Conservation (phyloP, 1,140 invertebrate species). For the Meloidogyne exigua region DNA sequence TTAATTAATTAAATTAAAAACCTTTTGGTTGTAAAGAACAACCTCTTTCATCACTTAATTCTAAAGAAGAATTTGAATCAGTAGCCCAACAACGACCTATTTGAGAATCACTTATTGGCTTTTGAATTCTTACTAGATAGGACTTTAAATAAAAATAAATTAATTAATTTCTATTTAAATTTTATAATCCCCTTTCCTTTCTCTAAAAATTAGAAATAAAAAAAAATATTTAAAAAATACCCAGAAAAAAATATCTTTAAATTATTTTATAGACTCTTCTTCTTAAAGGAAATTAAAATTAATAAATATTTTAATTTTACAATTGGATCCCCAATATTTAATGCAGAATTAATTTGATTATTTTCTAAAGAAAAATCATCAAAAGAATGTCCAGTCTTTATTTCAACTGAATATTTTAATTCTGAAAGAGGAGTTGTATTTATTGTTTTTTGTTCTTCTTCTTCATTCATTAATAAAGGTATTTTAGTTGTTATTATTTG, state of each 20-base stretch:
- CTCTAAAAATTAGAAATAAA: too few species aligned
- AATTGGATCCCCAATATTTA: slow-evolving; percentile 61
- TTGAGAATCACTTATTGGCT: slow-evolving; percentile 50
- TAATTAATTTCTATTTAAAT: too few species aligned
- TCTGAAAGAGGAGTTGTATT: slow-evolving; percentile 1
- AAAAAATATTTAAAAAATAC: too few species aligned
- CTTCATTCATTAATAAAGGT: too few species aligned
- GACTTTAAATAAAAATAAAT: too few species aligned
- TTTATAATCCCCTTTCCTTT: too few species aligned
- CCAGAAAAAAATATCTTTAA: too few species aligned
- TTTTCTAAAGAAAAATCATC: background rate
- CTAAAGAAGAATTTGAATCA: slow-evolving; percentile 55
- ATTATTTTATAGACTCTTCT: too few species aligned
- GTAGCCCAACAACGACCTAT: slow-evolving; percentile 62
- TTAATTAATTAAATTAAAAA: background rate
- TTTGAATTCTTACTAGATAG: slow-evolving; percentile 58
- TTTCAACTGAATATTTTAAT: slow-evolving; percentile 59
- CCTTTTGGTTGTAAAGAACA: slow-evolving; percentile 51
- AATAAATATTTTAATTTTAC: too few species aligned
- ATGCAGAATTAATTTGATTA: slow-evolving; percentile 18
- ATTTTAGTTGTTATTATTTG: too few species aligned
- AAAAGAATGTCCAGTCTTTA: slow-evolving; percentile 43
- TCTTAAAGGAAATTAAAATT: too few species aligned
- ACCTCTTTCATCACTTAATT: slow-evolving; percentile 55
- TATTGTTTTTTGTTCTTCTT: background rate